A percentile compares a stretch with the other conserved stretches of the same genome.
Evolutionary conservation across 1,140 invertebrate genomes (phyloP).

Genomic region (Apis laboriosa): DNA sequence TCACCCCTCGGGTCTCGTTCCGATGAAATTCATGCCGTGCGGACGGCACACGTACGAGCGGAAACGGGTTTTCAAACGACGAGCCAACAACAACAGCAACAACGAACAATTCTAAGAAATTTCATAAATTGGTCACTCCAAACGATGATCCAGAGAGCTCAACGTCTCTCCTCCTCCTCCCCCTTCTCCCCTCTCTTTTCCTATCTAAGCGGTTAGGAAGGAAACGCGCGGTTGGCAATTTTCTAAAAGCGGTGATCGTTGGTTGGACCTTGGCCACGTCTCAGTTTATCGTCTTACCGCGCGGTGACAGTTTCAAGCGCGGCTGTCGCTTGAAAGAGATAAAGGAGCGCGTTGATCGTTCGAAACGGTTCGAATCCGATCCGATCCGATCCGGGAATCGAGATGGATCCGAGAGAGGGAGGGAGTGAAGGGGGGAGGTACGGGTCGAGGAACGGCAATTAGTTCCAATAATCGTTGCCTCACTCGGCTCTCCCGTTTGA

Average conservation of each 20-base stretch:
- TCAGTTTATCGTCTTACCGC: conserved; percentile 6
- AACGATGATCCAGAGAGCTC: background rate
- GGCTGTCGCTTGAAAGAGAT: conserved; percentile 16
- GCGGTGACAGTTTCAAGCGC: background rate
- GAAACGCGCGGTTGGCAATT: conserved; percentile 7
- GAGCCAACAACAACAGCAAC: background rate
- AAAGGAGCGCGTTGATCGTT: conserved; percentile 5
- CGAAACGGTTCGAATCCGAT: background rate
- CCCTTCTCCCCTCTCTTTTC: background rate
- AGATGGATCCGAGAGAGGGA: background rate
- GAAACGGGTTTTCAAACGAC: background rate
- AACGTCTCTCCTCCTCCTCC: background rate
- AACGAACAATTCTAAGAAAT: no score
- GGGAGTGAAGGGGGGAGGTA: background rate
- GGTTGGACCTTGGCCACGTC: conserved; percentile 19
- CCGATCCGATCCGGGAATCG: background rate
- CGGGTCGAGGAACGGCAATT: conserved; percentile 10
- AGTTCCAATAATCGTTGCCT: background rate
- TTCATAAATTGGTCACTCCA: background rate
- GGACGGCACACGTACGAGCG: conserved; percentile 36
- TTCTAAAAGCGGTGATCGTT: conserved; percentile 28
- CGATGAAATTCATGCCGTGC: conserved; percentile 59
- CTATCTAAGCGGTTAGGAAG: background rate
- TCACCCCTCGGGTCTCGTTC: conserved; percentile 45
- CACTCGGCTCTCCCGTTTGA: no score